Percentiles rank a stretch among this genome's conserved stretches.
These are phyloP conservation scores for Mechanitis mazaeus DNA, from an alignment of 2,888 invertebrate species.

Conservation along the genomic window DNA sequence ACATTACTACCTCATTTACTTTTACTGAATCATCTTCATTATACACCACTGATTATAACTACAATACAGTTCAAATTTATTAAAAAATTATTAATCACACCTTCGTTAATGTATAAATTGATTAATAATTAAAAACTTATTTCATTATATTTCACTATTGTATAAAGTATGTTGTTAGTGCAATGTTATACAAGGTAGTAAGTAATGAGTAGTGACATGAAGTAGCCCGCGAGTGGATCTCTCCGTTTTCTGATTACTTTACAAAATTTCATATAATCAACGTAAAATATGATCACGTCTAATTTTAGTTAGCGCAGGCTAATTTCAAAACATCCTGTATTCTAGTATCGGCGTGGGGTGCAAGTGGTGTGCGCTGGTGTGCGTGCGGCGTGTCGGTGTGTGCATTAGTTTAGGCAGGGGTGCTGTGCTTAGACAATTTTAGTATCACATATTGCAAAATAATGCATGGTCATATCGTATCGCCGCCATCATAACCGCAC, in stretches of 20 bases:
- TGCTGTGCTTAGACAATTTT: conserved; percentile 71
- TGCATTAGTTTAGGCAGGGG: conserved; percentile 58
- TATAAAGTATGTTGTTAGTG: too few relatives aligned
- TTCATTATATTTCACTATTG: too few relatives aligned
- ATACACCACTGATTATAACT: too few relatives aligned
- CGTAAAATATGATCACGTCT: conserved; percentile 7
- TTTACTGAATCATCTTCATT: not conserved
- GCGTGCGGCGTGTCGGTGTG: conserved; percentile 33
- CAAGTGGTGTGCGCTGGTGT: conserved; percentile 38
- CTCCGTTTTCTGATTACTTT: not conserved
- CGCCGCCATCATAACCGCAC: conserved; percentile 26
- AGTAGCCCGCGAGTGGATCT: too few relatives aligned
- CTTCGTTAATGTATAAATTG: too few relatives aligned
- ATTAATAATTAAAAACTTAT: too few relatives aligned
- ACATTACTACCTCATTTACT: not conserved
- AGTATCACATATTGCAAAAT: conserved; percentile 65
- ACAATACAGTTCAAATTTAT: too few relatives aligned
- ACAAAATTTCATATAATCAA: conserved; percentile 1
- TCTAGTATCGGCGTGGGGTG: conserved; percentile 50
- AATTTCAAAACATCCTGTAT: conserved; percentile 47
- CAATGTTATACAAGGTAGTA: too few relatives aligned
- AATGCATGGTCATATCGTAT: conserved; percentile 47
- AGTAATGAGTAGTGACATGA: too few relatives aligned
- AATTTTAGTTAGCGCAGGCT: conserved; percentile 6
- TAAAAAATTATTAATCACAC: too few relatives aligned